Evolutionary conservation across 1,140 invertebrate genomes (phyloP), one percentile per base, ranked within the genome.

Genomic region (Drosophila mayri): DNA sequence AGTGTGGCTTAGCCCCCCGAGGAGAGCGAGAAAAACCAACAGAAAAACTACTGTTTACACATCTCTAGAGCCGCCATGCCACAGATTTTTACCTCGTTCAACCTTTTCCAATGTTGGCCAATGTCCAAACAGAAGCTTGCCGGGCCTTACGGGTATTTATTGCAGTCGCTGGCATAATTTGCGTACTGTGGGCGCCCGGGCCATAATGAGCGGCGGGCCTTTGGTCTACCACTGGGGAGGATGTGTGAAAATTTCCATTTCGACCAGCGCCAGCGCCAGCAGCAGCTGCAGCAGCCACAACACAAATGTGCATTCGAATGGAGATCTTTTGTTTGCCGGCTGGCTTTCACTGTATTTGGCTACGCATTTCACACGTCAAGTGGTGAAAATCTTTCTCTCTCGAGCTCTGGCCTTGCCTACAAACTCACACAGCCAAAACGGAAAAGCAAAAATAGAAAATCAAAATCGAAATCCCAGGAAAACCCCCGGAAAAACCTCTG

Each of bases 1-100:
- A n/a, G 8, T 46, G 18, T 18, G 50, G 25, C 25, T 22, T 32
- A 28, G 4, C 20, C 22, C 35, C 35, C 25, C 18, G 12, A 7
- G 44, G 20, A 46, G 44, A 46, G 44, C 44, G 44, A 46, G 79
- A 88, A 87, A 83, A 77, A 75, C 60, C 77, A 88, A 84, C 74
- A 79, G 58, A 62, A 77, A 75, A 77, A 75, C 76, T 83, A 72
- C 76, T 81, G 68, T 64, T 75, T 64, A 83, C 79, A 76, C 55
- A 84, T 47, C 79, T 61, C 49, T 49, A 20, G 28, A 40, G 41
- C 63, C 35, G 37, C 49, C 43, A 32, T 9, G 43, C 37, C 74
- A 65, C 35, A 44, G 28, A 40, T 63, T 44, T 73, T 41, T 65
- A 32, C 50, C 61, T 57, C 50, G 50, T 52, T 55, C 32, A 58